Evolutionary conservation across 2,888 invertebrate genomes (phyloP).

Genomic region (Lymantria dispar): DNA sequence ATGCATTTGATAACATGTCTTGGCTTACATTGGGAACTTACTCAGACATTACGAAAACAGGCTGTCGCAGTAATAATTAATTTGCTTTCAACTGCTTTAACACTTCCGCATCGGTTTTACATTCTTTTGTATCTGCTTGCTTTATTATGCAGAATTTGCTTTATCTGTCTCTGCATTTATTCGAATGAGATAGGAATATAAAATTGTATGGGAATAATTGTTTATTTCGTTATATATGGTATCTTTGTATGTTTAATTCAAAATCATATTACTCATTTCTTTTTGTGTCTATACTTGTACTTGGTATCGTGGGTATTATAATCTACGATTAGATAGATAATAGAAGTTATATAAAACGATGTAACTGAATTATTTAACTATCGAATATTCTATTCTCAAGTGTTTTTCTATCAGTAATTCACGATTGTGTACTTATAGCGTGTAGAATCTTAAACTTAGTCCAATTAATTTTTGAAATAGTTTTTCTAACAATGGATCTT

Average conservation of each 20-base stretch:
- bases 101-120: slow-evolving; percentile 18
- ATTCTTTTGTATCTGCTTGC: slow-evolving; percentile 34
- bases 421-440: background rate
- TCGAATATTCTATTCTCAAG: background rate
- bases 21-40: too few relatives aligned
- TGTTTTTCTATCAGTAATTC: background rate
- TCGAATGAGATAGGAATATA: slow-evolving; percentile 63
- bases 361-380: slow-evolving; percentile 7
- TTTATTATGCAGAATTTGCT: slow-evolving; percentile 57
- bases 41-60: too few relatives aligned
- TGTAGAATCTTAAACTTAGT: background rate
- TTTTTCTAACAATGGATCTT: background rate
- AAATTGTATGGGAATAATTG: slow-evolving; percentile 49
- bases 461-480: background rate
- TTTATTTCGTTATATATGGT: slow-evolving; percentile 35
- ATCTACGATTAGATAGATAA: slow-evolving; percentile 15
- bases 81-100: slow-evolving; percentile 3
- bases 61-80: background rate
- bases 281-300: slow-evolving; percentile 35
- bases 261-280: slow-evolving; percentile 42
- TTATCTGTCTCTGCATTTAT: slow-evolving; percentile 76
- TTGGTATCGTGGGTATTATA: slow-evolving; percentile 21
- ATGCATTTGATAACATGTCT: too few relatives aligned
- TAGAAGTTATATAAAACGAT: slow-evolving; percentile 10
- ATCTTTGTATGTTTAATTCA: slow-evolving; percentile 36